Conservation (phyloP, 2,797 vertebrate species). For the Cercopithecus hamlyni region DNA sequence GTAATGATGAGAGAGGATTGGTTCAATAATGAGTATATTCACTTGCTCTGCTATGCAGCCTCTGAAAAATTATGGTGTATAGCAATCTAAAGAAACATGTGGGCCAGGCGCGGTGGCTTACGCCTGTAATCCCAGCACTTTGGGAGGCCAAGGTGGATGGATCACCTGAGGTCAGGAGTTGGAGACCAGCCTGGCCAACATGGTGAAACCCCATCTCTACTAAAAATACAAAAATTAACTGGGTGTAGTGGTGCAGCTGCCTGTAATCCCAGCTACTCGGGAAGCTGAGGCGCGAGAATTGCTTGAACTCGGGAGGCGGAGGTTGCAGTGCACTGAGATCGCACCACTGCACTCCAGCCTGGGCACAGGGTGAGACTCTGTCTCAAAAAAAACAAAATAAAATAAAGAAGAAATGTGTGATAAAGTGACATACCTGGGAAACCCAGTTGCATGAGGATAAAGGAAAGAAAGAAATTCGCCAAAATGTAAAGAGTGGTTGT, state of each 20-base stretch:
- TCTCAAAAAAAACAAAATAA: background rate
- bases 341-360: background rate
- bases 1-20: background rate
- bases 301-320: background rate
- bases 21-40: background rate
- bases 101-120: background rate
- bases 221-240: background rate
- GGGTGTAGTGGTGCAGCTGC: background rate
- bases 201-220: background rate
- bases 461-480: background rate
- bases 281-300: background rate
- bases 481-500: background rate
- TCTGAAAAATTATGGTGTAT: background rate
- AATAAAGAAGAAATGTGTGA: background rate
- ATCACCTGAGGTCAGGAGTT: background rate
- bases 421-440: slow-evolving; percentile 12
- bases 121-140: background rate
- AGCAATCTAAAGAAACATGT: background rate
- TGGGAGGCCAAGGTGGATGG: background rate
- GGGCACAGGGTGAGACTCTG: background rate
- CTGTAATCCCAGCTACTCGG: background rate
- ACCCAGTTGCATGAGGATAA: background rate
- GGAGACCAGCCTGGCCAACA: background rate
- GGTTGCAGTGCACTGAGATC: background rate
- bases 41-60: background rate